A percentile compares a stretch with the other conserved stretches of the same genome.
Evolutionary conservation across 2,113 vertebrate genomes (phyloP).

Genomic region (Heloderma charlesbogerti): DNA sequence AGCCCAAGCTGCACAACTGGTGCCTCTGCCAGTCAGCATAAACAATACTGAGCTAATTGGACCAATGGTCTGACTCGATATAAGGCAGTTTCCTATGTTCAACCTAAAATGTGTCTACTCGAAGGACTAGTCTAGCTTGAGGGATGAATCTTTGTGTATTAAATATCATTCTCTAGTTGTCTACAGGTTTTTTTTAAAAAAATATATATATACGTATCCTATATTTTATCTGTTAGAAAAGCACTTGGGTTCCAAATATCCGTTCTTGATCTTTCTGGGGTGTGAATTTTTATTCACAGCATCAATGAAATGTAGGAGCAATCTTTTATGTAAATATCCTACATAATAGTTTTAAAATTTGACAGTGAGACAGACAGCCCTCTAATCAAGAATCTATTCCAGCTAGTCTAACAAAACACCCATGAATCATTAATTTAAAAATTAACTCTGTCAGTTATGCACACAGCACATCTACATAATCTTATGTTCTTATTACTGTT

Average conservation of each 20-base stretch:
- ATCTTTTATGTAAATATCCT: constrained; percentile 30
- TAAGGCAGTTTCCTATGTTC: not conserved
- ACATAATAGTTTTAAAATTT: constrained; percentile 51
- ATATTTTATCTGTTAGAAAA: not conserved
- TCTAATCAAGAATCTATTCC: constrained; percentile 58
- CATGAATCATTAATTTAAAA: constrained; percentile 51
- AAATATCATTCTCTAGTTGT: constrained; percentile 8
- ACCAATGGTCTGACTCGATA: not conserved
- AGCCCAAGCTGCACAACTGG: too few relatives aligned
- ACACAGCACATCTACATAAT: constrained; percentile 42
- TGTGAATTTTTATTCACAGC: constrained; percentile 15
- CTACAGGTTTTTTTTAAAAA: not conserved
- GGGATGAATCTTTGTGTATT: not conserved
- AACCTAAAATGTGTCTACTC: rapidly evolving
- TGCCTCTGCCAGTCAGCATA: not conserved
- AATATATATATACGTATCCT: too few relatives aligned
- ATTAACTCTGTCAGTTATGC: constrained; percentile 48
- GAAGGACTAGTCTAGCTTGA: not conserved
- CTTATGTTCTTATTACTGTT: constrained; percentile 50
- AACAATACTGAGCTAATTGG: not conserved
- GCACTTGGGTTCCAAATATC: not conserved
- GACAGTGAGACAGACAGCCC: constrained; percentile 57
- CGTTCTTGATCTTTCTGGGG: constrained; percentile 1
- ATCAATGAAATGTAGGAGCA: constrained; percentile 22
- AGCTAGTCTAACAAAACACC: constrained; percentile 58